Evolutionary conservation across 2,113 vertebrate species (phyloP), one percentile per base, ranked within the genome.

Genomic region (Dinomys branickii): DNA sequence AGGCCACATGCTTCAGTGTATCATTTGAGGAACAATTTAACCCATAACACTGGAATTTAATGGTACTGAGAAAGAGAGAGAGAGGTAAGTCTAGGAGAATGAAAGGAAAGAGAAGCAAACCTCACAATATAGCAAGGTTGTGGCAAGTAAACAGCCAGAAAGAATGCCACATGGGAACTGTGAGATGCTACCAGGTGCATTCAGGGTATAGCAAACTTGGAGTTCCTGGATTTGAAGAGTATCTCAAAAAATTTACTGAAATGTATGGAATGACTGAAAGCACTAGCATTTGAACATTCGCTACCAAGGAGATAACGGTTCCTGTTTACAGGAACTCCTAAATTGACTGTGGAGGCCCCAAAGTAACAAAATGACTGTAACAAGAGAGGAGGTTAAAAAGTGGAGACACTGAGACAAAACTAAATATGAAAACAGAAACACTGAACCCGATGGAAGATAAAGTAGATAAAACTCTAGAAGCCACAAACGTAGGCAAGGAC

Each of bases 161-260:
- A n/a, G 71, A 44, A 63, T 52, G 33, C 17, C 50, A 33, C 38
- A 2, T 87, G 16, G 85, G 26, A 61, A 80, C 16, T 75, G 26
- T n/a, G 54, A 71, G 52, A 41, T 58, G 2, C 11, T 58, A 58
- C 14, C 50, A 35, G 44, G 24, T 41, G 6, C 19, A 41, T 35
- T 84, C 26, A 93, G 44, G 17, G 82, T 50, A 59, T 33, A 47
- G 38, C 13, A 26, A 1, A 50, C 1, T n/a, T 63, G 19, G 69
- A 69, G 30, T 77, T 94, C 11, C 33, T 77, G 35, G 17, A 33
- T 17, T 73, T 33, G 28, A 22, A 47, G 3, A 65, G n/a, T 56
- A 22, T 77, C 41, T 90, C 59, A 56, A 94, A 75, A 94, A 89
- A 20, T 59, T 19, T 73, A 52, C 38, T 35, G 67, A 95, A 91